Evolutionary conservation across 2,888 invertebrate genomes (phyloP).

Genomic region (Polyommatus iphigenia): DNA sequence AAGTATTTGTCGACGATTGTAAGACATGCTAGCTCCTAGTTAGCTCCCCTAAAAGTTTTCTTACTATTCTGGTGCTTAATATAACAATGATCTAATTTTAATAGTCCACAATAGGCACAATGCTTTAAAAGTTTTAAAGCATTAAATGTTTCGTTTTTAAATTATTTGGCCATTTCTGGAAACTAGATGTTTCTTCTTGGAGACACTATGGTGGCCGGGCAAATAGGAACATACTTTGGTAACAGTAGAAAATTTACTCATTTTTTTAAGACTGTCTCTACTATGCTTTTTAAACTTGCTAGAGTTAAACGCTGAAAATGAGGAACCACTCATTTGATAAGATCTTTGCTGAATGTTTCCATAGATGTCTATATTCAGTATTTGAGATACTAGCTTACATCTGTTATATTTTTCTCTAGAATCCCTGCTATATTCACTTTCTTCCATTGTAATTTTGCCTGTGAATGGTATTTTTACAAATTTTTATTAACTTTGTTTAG

Average conservation of each 20-base stretch:
- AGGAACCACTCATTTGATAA: not conserved
- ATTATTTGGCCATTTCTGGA: not conserved
- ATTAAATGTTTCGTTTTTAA: not conserved
- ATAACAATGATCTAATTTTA: too few species aligned
- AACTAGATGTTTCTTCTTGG: constrained; percentile 42
- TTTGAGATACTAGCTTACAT: constrained; percentile 47
- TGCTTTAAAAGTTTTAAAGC: too few species aligned
- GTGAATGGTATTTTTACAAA: too few species aligned
- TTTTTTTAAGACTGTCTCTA: constrained; percentile 39
- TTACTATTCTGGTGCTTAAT: too few species aligned
- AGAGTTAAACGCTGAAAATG: constrained; percentile 36
- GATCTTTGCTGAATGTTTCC: constrained; percentile 46
- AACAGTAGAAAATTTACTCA: constrained; percentile 47
- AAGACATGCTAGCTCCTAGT: too few species aligned
- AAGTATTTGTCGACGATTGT: not conserved
- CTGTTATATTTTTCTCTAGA: constrained; percentile 45
- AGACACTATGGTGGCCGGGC: constrained; percentile 51
- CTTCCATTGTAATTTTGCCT: not conserved
- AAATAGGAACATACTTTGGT: constrained; percentile 51
- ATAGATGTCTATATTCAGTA: constrained; percentile 57
- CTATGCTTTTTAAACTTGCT: not conserved
- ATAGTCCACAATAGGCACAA: too few species aligned
- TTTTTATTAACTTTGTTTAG: too few species aligned
- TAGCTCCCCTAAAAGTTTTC: too few species aligned
- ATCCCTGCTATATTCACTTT: not conserved